Evolutionary conservation across 2,797 vertebrate genomes (phyloP), one percentile per base, ranked within the genome.

Genomic region (Dallia pectoralis): DNA sequence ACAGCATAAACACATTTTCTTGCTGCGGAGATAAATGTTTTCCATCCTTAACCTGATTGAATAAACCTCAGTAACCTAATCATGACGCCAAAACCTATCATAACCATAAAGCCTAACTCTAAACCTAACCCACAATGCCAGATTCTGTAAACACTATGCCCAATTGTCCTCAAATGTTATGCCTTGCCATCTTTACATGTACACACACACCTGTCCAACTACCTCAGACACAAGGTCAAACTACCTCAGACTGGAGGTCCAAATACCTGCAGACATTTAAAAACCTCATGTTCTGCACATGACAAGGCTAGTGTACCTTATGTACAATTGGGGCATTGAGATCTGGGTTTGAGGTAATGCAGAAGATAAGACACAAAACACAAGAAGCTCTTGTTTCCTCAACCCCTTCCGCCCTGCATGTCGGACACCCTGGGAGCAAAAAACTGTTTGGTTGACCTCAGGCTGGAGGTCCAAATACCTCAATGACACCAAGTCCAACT

Each of bases 371-470:
- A 59, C 22, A 32, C 30, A 47, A 40, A 71, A 56, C 77, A 74
- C 74, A 69, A 59, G 70, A 53, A 73, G 79, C 83, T 87, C 72
- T 81, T 81, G 0, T 82, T 71, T 79, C 69, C 27, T 76, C 73
- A 69, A 76, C 12, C 12, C 48, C 48, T 73, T 74, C 80, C 84
- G 86, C 77, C 56, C 22, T 47, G 22, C 33, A 40, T 68, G 22
- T 51, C 25, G 22, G 48, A 90, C 91, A 91, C 78, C 85, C 83
- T 79, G 82, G 83, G 78, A 89, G 81, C 74, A 74, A 70, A 83
- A 72, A 85, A 86, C 80, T 85, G 79, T n/a, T n/a, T n/a, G 83
- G 81, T 69, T 48, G 1, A n/a, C n/a, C n/a, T n/a, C n/a, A n/a
- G n/a, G n/a, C n/a, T n/a, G n/a, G n/a, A n/a, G n/a, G n/a, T n/a